Evolutionary conservation across 2,797 vertebrate genomes (phyloP).

Genomic region (Gambelia wislizenii): DNA sequence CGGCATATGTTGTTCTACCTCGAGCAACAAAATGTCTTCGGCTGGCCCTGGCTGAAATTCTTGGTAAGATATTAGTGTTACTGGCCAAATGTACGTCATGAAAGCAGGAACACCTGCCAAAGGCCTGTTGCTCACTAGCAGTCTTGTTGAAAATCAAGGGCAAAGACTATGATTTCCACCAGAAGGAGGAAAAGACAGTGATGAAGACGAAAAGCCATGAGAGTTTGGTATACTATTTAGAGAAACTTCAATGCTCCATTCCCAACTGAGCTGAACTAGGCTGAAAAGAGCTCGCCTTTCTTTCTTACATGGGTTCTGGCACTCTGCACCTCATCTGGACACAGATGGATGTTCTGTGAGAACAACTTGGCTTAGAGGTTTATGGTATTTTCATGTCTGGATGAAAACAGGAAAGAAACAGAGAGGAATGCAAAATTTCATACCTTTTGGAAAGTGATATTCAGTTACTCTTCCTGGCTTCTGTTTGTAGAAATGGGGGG

Average conservation of each 20-base stretch:
- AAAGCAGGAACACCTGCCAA: neutral
- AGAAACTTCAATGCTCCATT: neutral
- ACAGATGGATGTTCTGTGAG: constrained; percentile 58
- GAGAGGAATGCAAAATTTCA: constrained; percentile 51
- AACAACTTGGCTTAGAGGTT: constrained; percentile 39
- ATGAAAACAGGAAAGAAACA: constrained; percentile 44
- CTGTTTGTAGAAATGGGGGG: neutral
- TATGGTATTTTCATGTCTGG: constrained; percentile 54
- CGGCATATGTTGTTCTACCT: neutral
- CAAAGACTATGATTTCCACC: neutral
- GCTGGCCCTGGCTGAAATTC: neutral
- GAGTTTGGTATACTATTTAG: neutral
- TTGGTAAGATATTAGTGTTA: neutral
- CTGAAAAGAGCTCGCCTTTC: constrained; percentile 55
- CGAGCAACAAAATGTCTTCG: neutral
- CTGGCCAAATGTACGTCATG: neutral
- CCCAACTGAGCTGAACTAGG: constrained; percentile 15
- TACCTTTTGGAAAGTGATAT: constrained; percentile 13
- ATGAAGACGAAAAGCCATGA: too few species aligned
- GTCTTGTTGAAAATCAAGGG: neutral
- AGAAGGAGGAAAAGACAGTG: neutral
- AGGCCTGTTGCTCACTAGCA: neutral
- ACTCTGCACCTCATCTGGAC: constrained; percentile 35
- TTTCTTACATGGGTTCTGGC: constrained; percentile 63
- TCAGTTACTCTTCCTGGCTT: neutral